Evolutionary conservation across 2,888 invertebrate species (phyloP).

Genomic region (Heliconius cydno): DNA sequence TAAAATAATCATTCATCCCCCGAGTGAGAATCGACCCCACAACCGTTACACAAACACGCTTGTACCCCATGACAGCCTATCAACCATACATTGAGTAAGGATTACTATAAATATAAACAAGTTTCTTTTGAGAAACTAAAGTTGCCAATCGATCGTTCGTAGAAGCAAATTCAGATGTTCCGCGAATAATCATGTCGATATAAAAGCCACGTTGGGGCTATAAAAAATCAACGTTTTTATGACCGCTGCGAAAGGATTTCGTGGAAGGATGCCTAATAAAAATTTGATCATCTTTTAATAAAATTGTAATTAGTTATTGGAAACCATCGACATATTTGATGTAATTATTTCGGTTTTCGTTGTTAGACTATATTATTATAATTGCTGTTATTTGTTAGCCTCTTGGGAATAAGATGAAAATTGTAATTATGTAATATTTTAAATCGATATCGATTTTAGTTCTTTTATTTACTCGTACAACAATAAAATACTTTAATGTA

Average conservation of each 20-base stretch:
- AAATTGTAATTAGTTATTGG: conserved; percentile 44
- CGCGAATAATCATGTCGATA: conserved; percentile 51
- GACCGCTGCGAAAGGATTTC: conserved; percentile 40
- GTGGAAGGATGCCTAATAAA: conserved; percentile 49
- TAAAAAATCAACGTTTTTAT: conserved; percentile 44
- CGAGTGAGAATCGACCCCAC: no score
- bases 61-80: no score
- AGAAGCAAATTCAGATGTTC: conserved; percentile 50
- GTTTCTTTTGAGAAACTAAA: conserved; percentile 12
- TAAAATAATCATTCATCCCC: no score
- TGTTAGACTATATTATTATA: conserved; percentile 1
- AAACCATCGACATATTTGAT: conserved; percentile 32
- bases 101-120: conserved; percentile 6
- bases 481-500: not conserved
- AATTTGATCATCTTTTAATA: conserved; percentile 44
- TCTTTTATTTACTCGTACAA: not conserved
- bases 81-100: not conserved
- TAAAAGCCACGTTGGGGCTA: conserved; percentile 44
- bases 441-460: not conserved
- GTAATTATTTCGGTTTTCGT: conserved; percentile 25
- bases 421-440: not conserved
- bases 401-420: not conserved
- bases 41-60: no score
- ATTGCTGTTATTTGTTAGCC: not conserved
- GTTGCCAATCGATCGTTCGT: conserved; percentile 35